A percentile compares a stretch with the other conserved stretches of the same genome.
Evolutionary conservation across 2,113 vertebrate species (phyloP).

Genomic region (Urocolius indicus): DNA sequence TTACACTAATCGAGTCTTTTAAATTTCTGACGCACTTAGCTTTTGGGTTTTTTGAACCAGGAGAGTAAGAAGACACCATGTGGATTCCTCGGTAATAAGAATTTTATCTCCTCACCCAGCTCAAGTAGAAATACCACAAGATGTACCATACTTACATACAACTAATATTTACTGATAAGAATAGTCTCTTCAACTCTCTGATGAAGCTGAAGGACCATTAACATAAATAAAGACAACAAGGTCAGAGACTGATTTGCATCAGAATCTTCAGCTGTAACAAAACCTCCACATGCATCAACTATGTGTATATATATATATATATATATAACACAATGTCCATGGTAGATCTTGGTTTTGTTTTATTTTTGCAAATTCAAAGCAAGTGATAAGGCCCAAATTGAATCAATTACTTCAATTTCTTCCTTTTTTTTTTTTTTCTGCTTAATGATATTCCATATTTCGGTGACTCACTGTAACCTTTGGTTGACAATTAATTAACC

Average conservation of each 20-base stretch:
- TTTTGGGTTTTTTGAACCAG: not conserved
- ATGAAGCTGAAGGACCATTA: not conserved
- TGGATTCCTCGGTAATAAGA: conserved; percentile 3
- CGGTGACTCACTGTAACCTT: not conserved
- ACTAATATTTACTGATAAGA: not conserved
- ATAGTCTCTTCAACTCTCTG: not conserved
- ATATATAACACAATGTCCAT: not conserved
- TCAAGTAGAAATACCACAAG: not conserved
- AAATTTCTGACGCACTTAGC: not conserved
- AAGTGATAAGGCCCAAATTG: not conserved
- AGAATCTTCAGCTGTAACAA: not conserved
- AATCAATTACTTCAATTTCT: not conserved
- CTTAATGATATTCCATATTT: not conserved
- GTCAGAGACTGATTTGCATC: not conserved
- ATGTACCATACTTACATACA: not conserved
- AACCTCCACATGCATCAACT: not conserved
- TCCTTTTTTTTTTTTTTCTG: not conserved
- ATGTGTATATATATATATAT: not conserved
- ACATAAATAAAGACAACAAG: not conserved
- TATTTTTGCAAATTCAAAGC: not conserved
- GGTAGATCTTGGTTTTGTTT: not conserved
- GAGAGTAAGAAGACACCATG: not conserved
- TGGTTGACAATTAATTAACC: not conserved
- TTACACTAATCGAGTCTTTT: not conserved
- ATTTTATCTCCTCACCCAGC: not conserved